phyloP scores from a whole-genome alignment of 2,797 vertebrate genomes.

The Oryzias dopingdopingensis region DNA sequence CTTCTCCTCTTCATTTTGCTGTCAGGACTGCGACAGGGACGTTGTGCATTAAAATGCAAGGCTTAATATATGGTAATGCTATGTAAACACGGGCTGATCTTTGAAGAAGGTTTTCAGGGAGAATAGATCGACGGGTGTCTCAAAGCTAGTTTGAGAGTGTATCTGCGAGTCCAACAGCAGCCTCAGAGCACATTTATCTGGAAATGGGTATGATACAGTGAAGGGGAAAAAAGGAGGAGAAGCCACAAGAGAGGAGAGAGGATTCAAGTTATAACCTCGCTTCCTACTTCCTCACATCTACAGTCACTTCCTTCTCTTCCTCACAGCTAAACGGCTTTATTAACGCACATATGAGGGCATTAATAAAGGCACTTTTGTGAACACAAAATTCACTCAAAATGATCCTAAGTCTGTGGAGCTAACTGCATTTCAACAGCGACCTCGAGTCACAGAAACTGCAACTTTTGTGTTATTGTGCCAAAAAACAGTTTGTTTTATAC shows the following conservation, averaged over 20 bases:
- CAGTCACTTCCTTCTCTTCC: slow-evolving; percentile 19
- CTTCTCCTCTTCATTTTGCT: slow-evolving; percentile 49
- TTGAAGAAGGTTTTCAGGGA: slow-evolving; percentile 62
- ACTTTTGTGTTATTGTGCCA: too few relatives aligned
- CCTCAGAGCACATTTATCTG: slow-evolving; percentile 72
- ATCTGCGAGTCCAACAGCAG: slow-evolving; percentile 62
- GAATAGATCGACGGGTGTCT: slow-evolving; percentile 55
- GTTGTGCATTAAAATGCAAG: slow-evolving; percentile 69
- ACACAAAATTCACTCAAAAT: too few relatives aligned
- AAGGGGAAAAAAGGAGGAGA: slow-evolving; percentile 51
- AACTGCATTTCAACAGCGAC: too few relatives aligned
- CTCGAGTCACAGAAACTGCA: too few relatives aligned
- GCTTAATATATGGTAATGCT: slow-evolving; percentile 81
- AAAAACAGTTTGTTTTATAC: too few relatives aligned
- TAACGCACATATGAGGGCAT: too few relatives aligned
- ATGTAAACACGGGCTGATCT: slow-evolving; percentile 79
- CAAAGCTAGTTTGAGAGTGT: slow-evolving; percentile 55
- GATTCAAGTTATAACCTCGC: slow-evolving; percentile 29
- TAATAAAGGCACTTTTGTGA: too few relatives aligned
- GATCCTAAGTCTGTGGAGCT: too few relatives aligned
- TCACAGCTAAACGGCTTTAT: slow-evolving; percentile 30
- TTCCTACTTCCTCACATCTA: slow-evolving; percentile 28
- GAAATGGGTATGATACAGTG: slow-evolving; percentile 69
- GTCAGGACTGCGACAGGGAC: slow-evolving; percentile 64
- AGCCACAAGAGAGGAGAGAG: not conserved